Conservation (phyloP, 2,888 invertebrate genomes). For the Gnatocerus cornutus region DNA sequence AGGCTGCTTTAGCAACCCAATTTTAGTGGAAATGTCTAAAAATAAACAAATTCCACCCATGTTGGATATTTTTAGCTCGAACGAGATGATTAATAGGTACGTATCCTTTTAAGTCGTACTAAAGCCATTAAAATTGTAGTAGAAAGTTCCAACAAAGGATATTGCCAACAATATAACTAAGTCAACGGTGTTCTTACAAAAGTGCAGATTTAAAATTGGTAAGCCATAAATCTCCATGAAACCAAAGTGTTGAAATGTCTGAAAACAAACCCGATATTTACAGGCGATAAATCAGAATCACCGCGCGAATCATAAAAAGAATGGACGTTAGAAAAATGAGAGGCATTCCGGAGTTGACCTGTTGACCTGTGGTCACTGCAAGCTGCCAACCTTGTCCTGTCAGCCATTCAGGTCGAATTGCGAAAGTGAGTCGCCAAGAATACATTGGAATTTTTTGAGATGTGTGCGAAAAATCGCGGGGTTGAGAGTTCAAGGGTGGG, state of each 20-base stretch:
- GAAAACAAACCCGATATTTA: conserved; percentile 22
- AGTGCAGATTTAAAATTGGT: background rate
- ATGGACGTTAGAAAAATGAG: conserved; percentile 22
- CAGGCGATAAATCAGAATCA: conserved; percentile 27
- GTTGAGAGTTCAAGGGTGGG: background rate
- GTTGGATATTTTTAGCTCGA: background rate
- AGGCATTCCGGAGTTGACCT: conserved; percentile 56
- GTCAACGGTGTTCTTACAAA: conserved; percentile 13
- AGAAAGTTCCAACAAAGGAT: conserved; percentile 26
- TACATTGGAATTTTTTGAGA: conserved; percentile 11
- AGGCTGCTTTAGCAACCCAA: background rate
- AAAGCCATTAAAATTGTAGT: background rate
- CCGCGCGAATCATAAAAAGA: conserved; percentile 7
- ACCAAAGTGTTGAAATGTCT: conserved; percentile 29
- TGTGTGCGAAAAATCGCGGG: conserved; percentile 1
- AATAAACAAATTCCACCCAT: background rate
- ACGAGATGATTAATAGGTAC: conserved; percentile 7
- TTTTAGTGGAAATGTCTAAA: background rate
- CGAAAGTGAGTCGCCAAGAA: conserved; percentile 45
- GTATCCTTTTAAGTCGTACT: background rate
- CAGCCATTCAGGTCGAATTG: conserved; percentile 57
- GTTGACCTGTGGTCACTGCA: conserved; percentile 57
- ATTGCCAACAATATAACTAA: conserved; percentile 27
- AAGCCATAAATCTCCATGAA: conserved; percentile 19
- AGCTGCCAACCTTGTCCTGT: conserved; percentile 56